Conservation (phyloP, 2,113 vertebrate species). For the Mobula birostris region DNA sequence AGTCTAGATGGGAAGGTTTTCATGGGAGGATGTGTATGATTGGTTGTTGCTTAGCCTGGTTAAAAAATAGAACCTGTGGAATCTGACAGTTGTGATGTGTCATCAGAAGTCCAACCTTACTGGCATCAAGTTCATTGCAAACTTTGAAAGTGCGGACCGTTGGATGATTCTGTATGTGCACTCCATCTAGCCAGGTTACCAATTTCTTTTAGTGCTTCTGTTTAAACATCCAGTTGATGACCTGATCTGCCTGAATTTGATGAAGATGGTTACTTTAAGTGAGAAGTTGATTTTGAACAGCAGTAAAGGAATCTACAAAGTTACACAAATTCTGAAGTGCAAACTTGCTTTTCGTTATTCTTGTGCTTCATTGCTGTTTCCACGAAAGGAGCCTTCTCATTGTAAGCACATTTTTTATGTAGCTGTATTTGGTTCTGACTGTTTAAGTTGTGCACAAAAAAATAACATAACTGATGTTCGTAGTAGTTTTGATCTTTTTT, state of each 20-base stretch:
- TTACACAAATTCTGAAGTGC: slow-evolving; percentile 40
- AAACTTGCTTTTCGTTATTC: background rate
- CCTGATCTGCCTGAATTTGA: slow-evolving; percentile 38
- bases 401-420: background rate
- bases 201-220: background rate
- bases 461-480: too few relatives aligned
- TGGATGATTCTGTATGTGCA: background rate
- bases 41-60: slow-evolving; percentile 17
- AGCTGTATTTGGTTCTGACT: background rate
- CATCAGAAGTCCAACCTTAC: slow-evolving; percentile 41
- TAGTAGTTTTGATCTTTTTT: background rate
- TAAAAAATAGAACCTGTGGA: slow-evolving; percentile 49
- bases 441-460: background rate
- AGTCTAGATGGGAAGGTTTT: slow-evolving; percentile 39
- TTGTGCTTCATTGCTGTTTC: slow-evolving; percentile 36
- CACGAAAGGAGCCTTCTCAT: slow-evolving; percentile 41
- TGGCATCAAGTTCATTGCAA: slow-evolving; percentile 19
- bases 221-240: background rate
- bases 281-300: slow-evolving; percentile 47
- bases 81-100: slow-evolving; percentile 46
- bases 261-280: slow-evolving; percentile 45
- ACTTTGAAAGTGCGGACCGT: background rate
- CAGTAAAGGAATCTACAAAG: slow-evolving; percentile 47
- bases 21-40: slow-evolving; percentile 12
- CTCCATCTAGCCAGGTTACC: background rate